Base-by-base conservation (phyloP, 1,140 invertebrate species). In the Temnothorax longispinosus region DNA sequence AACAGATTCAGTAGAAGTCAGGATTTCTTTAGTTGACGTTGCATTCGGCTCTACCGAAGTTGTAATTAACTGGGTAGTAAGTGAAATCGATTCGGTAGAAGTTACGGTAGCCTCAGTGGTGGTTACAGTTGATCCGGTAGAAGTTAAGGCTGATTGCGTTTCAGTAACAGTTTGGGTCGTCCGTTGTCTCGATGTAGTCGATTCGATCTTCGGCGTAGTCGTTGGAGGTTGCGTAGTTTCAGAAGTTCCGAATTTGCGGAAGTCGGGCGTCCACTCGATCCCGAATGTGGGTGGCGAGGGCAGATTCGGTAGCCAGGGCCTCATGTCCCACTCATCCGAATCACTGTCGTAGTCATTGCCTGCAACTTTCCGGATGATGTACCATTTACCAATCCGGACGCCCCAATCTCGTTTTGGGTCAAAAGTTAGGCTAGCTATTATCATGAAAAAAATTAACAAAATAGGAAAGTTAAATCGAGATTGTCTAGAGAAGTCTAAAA, bases 331-430 rank as follows among this genome's bases (percentile, higher is more conserved):
- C 3, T 91, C 65, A 18, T 72, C 38, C 58, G 76, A 67, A 50
- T 78, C 54, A 1, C 78, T 64, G 1, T 78, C 32, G 10, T 62
- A 58, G 15, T 52, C 10, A 50, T 72, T 8, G 11, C 13, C 86
- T 58, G 44, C 38, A 71, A 41, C 35, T 85, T 93, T 93, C 44
- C 84, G 87, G 62, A 94, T 93, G 27, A 93, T 85, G 62, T 93
- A 94, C 94, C 93, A 94, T 21, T 91, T 90, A 4, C 92, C 93
- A 50, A 94, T 8, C 18, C 84, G 93, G 58, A 94, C 93, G 13
- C 92, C 93, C 92, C 92, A 93, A 88, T 94, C 93, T n/a, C 76
- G 65, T 32, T 89, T 86, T n/a, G 91, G 90, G 72, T 94, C 87
- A 32, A 94, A 92, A 3, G 76, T 64, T 32, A 93, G 4, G 3